phyloP scores from a whole-genome alignment of 1,140 invertebrate genomes.

The Colletes latitarsis region DNA sequence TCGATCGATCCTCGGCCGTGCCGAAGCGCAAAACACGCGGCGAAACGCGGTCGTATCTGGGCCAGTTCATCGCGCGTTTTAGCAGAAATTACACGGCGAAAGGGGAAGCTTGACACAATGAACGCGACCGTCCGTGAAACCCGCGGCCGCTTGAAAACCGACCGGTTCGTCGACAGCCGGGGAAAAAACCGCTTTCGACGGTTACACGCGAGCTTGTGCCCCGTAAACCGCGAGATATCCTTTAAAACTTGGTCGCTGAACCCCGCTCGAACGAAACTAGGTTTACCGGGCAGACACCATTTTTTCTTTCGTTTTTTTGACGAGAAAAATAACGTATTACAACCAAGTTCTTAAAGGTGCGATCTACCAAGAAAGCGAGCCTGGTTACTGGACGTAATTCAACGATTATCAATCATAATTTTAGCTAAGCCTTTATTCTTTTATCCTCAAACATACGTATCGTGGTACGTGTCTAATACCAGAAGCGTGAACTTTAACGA shows the following conservation, averaged over 20 bases:
- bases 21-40: constrained; percentile 3
- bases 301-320: not conserved
- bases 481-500: too few relatives aligned
- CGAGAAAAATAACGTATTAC: too few relatives aligned
- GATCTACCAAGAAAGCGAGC: too few relatives aligned
- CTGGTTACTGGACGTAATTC: too few relatives aligned
- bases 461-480: too few relatives aligned
- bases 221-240: constrained; percentile 10
- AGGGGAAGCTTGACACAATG: constrained; percentile 19
- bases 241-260: constrained; percentile 2
- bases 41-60: not conserved
- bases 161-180: not conserved
- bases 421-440: too few relatives aligned
- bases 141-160: constrained; percentile 8
- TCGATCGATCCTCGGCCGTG: constrained; percentile 21
- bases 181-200: constrained; percentile 1
- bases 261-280: constrained; percentile 29
- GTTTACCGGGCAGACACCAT: constrained; percentile 37
- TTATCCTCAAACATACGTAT: too few relatives aligned
- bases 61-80: not conserved
- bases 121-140: constrained; percentile 20
- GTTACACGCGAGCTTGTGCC: not conserved
- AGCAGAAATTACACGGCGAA: constrained; percentile 15
- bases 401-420: too few relatives aligned
- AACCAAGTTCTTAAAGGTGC: too few relatives aligned